Percentiles rank a stretch among this genome's conserved stretches.
phyloP scores from a whole-genome alignment of 2,113 vertebrate genomes.

The Eublepharis macularius region DNA sequence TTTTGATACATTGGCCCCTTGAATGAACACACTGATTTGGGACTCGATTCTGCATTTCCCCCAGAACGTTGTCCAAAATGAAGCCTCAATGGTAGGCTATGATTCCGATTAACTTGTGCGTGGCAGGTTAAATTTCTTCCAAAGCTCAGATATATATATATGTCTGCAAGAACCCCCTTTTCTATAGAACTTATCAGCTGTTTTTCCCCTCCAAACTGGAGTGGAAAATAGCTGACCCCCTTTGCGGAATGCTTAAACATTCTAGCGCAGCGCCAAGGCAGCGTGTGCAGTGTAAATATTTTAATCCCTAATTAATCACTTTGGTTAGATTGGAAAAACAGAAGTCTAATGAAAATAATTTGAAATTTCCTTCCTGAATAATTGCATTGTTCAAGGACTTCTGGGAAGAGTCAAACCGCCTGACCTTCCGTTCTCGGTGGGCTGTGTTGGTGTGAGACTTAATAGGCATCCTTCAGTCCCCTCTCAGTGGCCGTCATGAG shows the following conservation, averaged over 20 bases:
- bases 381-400: constrained; percentile 85
- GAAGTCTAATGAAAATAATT: constrained; percentile 88
- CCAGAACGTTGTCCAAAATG: neutral
- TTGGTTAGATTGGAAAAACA: constrained; percentile 89
- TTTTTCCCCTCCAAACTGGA: constrained; percentile 69
- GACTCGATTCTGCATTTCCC: neutral
- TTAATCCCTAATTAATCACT: constrained; percentile 91
- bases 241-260: constrained; percentile 85
- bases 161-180: neutral
- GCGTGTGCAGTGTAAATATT: constrained; percentile 88
- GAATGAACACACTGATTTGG: neutral
- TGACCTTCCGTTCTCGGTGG: constrained; percentile 81
- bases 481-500: constrained; percentile 72
- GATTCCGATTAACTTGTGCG: neutral
- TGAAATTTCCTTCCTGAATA: constrained; percentile 88
- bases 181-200: neutral
- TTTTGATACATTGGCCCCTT: neutral
- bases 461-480: constrained; percentile 74
- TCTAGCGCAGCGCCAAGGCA: constrained; percentile 82
- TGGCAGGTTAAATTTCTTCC: neutral
- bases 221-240: constrained; percentile 83
- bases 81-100: too few species aligned
- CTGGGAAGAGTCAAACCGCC: constrained; percentile 82
- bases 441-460: constrained; percentile 73
- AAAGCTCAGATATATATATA: neutral